phyloP scores from a whole-genome alignment of 2,113 vertebrate species.

The Himantopus leucocephalus region DNA sequence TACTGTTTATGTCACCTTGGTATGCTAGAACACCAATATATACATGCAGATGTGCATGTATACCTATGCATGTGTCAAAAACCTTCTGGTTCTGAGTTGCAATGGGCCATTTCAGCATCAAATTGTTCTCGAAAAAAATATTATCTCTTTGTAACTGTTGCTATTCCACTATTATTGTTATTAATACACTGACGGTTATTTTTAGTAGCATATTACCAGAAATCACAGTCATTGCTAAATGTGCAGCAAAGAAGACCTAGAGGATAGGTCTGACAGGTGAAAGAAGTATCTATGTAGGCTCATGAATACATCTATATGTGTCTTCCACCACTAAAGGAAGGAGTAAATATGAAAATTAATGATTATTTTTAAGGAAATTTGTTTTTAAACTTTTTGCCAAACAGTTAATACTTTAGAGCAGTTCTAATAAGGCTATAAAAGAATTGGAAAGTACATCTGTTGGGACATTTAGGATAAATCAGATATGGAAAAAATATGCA shows the following conservation, averaged over 20 bases:
- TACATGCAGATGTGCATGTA: not conserved
- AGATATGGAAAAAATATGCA: rapidly evolving
- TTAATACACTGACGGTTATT: rapidly evolving
- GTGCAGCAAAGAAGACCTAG: not conserved
- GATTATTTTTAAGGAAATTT: not conserved
- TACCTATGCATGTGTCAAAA: not conserved
- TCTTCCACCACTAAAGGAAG: not conserved
- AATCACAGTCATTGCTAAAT: not conserved
- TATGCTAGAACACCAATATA: not conserved
- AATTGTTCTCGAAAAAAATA: not conserved
- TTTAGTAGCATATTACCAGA: not conserved
- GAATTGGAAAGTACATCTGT: not conserved
- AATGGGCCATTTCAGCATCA: not conserved
- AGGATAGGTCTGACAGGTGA: not conserved
- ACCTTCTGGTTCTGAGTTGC: not conserved
- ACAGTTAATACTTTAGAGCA: not conserved
- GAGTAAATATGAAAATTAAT: not conserved
- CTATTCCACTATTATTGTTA: not conserved
- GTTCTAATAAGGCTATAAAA: not conserved
- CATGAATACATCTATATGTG: rapidly evolving
- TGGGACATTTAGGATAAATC: not conserved
- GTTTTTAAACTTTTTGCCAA: not conserved
- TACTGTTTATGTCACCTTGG: not conserved
- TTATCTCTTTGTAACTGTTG: not conserved
- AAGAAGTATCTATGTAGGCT: not conserved